Conservation (phyloP, 2,888 invertebrate species). For the Phalera bucephala region DNA sequence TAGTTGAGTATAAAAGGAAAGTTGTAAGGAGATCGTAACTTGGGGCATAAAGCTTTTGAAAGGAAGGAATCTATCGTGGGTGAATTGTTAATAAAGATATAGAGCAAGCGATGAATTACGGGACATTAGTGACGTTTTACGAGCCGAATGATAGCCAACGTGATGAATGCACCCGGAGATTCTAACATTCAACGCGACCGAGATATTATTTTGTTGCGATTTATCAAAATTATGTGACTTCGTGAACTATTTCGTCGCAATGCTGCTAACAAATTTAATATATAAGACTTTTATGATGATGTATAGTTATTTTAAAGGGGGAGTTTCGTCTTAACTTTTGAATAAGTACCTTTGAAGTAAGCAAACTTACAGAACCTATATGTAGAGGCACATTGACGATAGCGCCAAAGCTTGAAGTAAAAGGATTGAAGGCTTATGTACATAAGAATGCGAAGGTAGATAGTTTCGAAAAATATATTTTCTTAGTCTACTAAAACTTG, state of each 20-base stretch:
- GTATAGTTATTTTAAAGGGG: too few species aligned
- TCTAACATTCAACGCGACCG: constrained; percentile 15
- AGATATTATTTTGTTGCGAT: constrained; percentile 45
- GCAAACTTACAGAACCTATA: too few species aligned
- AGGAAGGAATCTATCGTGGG: constrained; percentile 73
- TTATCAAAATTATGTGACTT: constrained; percentile 45
- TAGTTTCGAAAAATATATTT: too few species aligned
- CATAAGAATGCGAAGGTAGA: too few species aligned
- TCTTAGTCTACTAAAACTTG: too few species aligned
- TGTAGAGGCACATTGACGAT: too few species aligned
- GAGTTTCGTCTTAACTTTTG: too few species aligned
- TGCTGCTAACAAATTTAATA: constrained; percentile 16
- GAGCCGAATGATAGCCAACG: constrained; percentile 55
- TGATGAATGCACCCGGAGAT: constrained; percentile 68
- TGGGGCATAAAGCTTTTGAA: constrained; percentile 75
- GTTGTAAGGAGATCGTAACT: constrained; percentile 76
- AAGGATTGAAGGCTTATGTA: too few species aligned
- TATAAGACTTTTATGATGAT: constrained; percentile 3
- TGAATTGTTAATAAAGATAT: constrained; percentile 82
- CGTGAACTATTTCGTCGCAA: constrained; percentile 13
- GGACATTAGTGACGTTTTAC: constrained; percentile 77
- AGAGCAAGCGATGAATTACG: constrained; percentile 71
- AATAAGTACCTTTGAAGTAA: too few species aligned
- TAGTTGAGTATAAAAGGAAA: constrained; percentile 76
- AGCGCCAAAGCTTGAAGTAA: too few species aligned